Evolutionary conservation across 2,888 invertebrate species (phyloP).

Genomic region (Campaea margaritaria): DNA sequence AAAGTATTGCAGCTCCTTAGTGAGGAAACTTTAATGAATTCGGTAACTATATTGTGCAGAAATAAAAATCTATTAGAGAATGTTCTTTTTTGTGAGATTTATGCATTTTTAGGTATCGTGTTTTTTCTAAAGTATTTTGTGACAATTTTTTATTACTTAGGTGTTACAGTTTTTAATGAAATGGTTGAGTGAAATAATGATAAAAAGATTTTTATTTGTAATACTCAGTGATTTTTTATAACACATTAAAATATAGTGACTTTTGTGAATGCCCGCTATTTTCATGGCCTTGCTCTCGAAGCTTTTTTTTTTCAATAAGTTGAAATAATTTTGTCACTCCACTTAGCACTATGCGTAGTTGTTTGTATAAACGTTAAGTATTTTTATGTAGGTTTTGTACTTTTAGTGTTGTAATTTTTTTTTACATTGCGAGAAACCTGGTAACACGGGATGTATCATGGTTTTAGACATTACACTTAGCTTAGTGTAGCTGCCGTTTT

Average conservation of each 20-base stretch:
- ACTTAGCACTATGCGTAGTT: conserved; percentile 13
- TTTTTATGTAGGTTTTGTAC: conserved; percentile 14
- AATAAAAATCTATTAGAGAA: conserved; percentile 12
- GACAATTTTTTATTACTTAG: conserved; percentile 43
- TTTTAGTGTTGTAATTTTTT: conserved; percentile 6
- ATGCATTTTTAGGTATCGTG: conserved; percentile 31
- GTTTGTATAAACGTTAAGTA: conserved; percentile 17
- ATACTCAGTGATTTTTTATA: conserved; percentile 12
- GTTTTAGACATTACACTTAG: background rate
- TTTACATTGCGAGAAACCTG: background rate
- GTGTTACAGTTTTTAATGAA: conserved; percentile 24
- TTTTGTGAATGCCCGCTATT: background rate
- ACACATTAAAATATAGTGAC: too few species aligned
- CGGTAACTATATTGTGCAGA: conserved; percentile 16
- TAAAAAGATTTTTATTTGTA: conserved; percentile 5
- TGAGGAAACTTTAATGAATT: conserved; percentile 15
- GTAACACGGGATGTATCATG: conserved; percentile 3
- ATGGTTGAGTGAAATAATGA: conserved; percentile 13
- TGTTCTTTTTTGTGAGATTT: conserved; percentile 16
- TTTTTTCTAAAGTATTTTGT: conserved; percentile 45
- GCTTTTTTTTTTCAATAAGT: too few species aligned
- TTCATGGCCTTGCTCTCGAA: too few species aligned
- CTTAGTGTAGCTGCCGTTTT: too few species aligned
- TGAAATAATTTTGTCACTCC: background rate
- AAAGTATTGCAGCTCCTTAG: conserved; percentile 26